Evolutionary conservation across 2,113 vertebrate species (phyloP).

Genomic region (Callopanchax toddi): DNA sequence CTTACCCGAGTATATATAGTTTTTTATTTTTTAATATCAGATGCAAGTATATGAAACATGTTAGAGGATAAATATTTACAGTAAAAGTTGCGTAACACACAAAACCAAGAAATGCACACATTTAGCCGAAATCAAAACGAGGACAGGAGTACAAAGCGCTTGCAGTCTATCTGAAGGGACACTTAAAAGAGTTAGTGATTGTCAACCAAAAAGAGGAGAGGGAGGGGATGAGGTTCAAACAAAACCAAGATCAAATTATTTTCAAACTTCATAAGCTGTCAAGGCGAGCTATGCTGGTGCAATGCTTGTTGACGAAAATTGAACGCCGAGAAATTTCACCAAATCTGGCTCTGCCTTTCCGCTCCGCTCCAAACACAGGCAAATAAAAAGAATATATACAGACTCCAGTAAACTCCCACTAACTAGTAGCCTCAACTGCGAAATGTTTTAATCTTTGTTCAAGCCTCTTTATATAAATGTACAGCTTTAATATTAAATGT

Average conservation of each 20-base stretch:
- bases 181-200: conserved; percentile 61
- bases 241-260: conserved; percentile 11
- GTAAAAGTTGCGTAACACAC: conserved; percentile 74
- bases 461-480: conserved; percentile 55
- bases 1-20: conserved; percentile 73
- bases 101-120: conserved; percentile 71
- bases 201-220: conserved; percentile 64
- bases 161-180: conserved; percentile 45
- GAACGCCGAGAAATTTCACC: conserved; percentile 41
- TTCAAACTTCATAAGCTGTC: conserved; percentile 20
- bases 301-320: conserved; percentile 41
- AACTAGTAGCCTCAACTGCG: conserved; percentile 29
- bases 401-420: conserved; percentile 31
- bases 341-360: conserved; percentile 25
- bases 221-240: conserved; percentile 36
- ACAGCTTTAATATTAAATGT: conserved; percentile 54
- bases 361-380: background rate
- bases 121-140: conserved; percentile 51
- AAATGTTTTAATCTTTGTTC: conserved; percentile 39
- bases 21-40: conserved; percentile 77
- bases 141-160: conserved; percentile 38
- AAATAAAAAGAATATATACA: conserved; percentile 45
- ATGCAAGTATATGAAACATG: conserved; percentile 84
- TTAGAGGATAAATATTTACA: conserved; percentile 81
- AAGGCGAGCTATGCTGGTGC: conserved; percentile 57